Base-by-base conservation (phyloP, 1,140 invertebrate genomes). In the Mamestra configurata region DNA sequence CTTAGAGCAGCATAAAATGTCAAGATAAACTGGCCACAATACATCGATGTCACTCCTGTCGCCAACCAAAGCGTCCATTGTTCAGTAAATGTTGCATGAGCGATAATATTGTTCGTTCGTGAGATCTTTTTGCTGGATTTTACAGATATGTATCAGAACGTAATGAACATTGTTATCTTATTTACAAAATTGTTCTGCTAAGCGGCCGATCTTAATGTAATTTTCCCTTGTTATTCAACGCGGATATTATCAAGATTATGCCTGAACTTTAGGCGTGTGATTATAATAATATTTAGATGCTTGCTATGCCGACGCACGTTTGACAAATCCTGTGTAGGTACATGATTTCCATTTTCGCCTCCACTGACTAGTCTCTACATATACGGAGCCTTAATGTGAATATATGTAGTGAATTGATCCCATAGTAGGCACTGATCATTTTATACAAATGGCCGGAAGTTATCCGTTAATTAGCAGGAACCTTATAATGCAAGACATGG, bases 61-160 rank as follows among this genome's bases (percentile, higher is more conserved):
- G 40, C 53, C 73, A 35, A 15, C 55, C 31, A 18, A 27, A 40
- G n/a, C 18, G 27, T 15, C 40, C 71, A 20, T 61, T 76, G 37
- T 49, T 40, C 11, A n/a, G 37, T 22, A 24, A 59, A 57, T 22
- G 37, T 57, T 57, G 35, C 35, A 40, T 75, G 37, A 59, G 27
- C 53, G 37, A 55, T 75, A 40, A 59, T 27, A 59, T 75, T 59
- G 18, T 43, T 43, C 35, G 24, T 46, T 76, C 40, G 73, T 76
- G 73, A 61, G 73, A 76, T 51, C n/a, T n/a, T 49, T 75, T 57
- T 70, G 37, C 20, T 37, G n/a, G 37, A 66, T 66, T 66, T 66
- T 10, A 20, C n/a, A 43, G 53, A 75, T 59, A 37, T 5, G 66
- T 49, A 70, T 64, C 59, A 61, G 57, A 27, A 70, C 20, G 13